Evolutionary conservation across 92 coral and sea anemone species (phyloP).

Genomic region (Nematostella vectensis): DNA sequence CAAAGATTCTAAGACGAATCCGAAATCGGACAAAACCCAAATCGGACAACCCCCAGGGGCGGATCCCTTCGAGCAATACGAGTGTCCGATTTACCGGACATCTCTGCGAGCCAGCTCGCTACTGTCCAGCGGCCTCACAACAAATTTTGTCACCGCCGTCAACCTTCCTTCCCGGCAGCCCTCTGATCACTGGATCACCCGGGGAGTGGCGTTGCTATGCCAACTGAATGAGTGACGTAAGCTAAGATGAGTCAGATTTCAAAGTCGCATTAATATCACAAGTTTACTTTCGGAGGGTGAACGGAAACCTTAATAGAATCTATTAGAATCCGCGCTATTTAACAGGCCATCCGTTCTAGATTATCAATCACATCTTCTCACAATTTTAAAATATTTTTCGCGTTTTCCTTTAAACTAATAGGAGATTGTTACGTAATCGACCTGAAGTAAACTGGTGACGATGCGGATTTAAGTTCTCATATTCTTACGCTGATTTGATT

Average conservation of each 20-base stretch:
- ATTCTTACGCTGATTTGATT: too few relatives aligned
- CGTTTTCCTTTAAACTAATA: too few relatives aligned
- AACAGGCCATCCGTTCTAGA: too few relatives aligned
- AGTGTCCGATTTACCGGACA: conserved; percentile 95
- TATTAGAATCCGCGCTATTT: too few relatives aligned
- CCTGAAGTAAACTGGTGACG: too few relatives aligned
- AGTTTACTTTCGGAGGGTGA: too few relatives aligned
- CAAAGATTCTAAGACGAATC: conserved; percentile 7
- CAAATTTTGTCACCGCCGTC: conserved; percentile 78
- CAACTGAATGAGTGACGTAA: conserved; percentile 66
- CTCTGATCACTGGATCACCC: conserved; percentile 90
- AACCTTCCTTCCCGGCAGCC: conserved; percentile 76
- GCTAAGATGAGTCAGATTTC: background rate
- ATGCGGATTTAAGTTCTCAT: too few relatives aligned
- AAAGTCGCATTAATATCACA: too few relatives aligned
- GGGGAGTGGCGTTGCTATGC: conserved; percentile 91
- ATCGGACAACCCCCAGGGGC: conserved; percentile 28
- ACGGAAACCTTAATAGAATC: too few relatives aligned
- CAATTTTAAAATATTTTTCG: too few relatives aligned
- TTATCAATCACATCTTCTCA: too few relatives aligned
- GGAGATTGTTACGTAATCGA: too few relatives aligned
- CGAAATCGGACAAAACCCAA: conserved; percentile 26
- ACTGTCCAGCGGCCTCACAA: conserved; percentile 77
- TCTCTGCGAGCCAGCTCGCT: conserved; percentile 88
- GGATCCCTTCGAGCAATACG: conserved; percentile 49